Conservation (phyloP, 2,113 vertebrate species). For the Onychostruthus taczanowskii region DNA sequence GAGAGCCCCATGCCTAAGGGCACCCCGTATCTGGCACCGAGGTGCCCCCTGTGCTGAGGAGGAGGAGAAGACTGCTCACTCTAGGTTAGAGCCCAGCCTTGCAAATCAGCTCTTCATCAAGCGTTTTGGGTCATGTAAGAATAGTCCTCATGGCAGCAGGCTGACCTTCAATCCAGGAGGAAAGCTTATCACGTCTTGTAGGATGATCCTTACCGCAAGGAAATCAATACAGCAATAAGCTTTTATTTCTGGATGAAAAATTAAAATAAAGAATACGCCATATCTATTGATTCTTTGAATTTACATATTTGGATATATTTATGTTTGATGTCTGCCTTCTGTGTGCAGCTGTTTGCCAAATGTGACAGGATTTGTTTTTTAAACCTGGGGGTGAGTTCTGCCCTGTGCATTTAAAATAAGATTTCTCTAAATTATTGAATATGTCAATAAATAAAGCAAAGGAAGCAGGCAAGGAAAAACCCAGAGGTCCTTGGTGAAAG, state of each 20-base stretch:
- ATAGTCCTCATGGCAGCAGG: background rate
- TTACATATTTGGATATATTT: slow-evolving; percentile 1
- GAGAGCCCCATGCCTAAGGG: rapidly evolving
- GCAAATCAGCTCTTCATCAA: background rate
- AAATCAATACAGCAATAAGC: background rate
- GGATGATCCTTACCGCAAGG: background rate
- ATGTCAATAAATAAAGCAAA: slow-evolving; percentile 51
- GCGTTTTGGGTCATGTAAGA: background rate
- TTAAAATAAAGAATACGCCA: background rate
- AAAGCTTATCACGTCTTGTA: background rate
- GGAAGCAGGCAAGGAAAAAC: slow-evolving; percentile 46
- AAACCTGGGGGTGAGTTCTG: slow-evolving; percentile 59
- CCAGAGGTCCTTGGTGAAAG: slow-evolving; percentile 42
- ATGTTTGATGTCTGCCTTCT: slow-evolving; percentile 6
- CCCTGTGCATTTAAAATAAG: slow-evolving; percentile 52
- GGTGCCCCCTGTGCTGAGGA: background rate
- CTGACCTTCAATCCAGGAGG: background rate
- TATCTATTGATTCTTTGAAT: slow-evolving; percentile 27
- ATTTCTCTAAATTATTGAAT: slow-evolving; percentile 67
- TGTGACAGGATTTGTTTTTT: slow-evolving; percentile 41
- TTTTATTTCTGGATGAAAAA: slow-evolving; percentile 6
- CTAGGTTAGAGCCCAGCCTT: background rate
- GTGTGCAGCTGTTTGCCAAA: slow-evolving; percentile 33
- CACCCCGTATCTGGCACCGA: background rate
- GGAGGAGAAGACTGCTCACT: background rate